Percentiles rank a stretch among this genome's conserved stretches.
Evolutionary conservation across 2,113 vertebrate genomes (phyloP).

Genomic region (Gasterosteus aculeatus): DNA sequence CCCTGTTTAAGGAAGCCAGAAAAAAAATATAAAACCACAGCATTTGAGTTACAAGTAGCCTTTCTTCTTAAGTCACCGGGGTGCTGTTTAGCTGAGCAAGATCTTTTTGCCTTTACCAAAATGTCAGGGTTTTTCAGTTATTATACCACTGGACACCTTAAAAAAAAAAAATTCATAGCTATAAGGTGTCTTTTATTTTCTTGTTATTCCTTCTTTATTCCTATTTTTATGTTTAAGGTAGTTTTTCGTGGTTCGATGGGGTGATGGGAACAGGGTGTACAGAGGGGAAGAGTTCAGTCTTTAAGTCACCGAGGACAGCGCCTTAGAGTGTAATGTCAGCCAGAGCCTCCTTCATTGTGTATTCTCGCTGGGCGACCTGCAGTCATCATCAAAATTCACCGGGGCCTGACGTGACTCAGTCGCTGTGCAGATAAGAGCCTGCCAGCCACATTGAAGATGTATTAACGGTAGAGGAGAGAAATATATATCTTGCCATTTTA

Average conservation of each 20-base stretch:
- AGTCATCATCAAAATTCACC: conserved; percentile 79
- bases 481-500: conserved; percentile 77
- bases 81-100: conserved; percentile 7
- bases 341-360: conserved; percentile 70
- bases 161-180: background rate
- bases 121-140: conserved; percentile 4
- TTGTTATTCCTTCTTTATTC: background rate
- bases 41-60: conserved; percentile 30
- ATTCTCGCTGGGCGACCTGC: conserved; percentile 77
- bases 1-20: conserved; percentile 60
- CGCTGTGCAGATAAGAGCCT: conserved; percentile 75
- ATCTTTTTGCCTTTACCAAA: conserved; percentile 15
- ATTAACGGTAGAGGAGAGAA: conserved; percentile 72
- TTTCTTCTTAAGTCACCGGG: conserved; percentile 4
- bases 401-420: conserved; percentile 71
- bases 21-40: conserved; percentile 34
- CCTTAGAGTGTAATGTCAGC: conserved; percentile 54
- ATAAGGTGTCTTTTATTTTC: background rate
- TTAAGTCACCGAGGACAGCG: conserved; percentile 36
- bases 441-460: conserved; percentile 73
- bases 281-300: conserved; percentile 36
- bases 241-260: background rate
- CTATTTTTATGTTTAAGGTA: background rate
- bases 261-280: conserved; percentile 10
- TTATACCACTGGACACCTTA: background rate